Evolutionary conservation across 2,888 invertebrate genomes (phyloP), one percentile per base, ranked within the genome.

Genomic region (Scrobipalpa atriplicella): DNA sequence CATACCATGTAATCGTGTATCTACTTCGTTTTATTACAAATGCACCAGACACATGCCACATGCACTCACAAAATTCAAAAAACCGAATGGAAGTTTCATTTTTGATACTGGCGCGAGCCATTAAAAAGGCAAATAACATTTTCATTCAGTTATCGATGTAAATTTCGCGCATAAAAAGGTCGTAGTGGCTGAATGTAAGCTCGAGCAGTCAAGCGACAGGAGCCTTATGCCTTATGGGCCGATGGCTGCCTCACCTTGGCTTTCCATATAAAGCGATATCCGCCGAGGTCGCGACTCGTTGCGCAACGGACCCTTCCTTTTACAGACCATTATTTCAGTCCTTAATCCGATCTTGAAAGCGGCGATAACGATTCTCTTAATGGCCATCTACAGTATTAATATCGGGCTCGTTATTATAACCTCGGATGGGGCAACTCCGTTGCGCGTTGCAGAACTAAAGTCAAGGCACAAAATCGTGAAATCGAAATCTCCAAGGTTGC

Each of bases 241-340:
- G 82, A 77, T 82, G 84, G 79, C 81, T 29, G 84, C 79, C 82
- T 88, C 80, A 85, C 90, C 91, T 91, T 88, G 87, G 75, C 73
- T 78, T 76, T 68, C 90, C 90, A 81, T 87, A 86, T 86, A 88
- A 79, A 88, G 90, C 76, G 76, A 83, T 89, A 88, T 85, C 83
- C 77, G 83, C 76, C 89, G 90, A 90, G 91, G 90, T 83, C 88
- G 80, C 79, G 74, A 72, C 77, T 74, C 72, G 79, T 85, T 85
- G 82, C 80, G 83, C 84, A 89, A 85, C 73, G 16, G 81, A 78
- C 80, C 81, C 81, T 79, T 80, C 83, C 83, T 82, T 84, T 79
- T 81, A 78, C 77, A 75, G 75, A 77, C 76, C 79, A 78, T 83
- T 81, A 81, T 77, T 78, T 67, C 67, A 60, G 67, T 76, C 72